Evolutionary conservation across 2,113 vertebrate species (phyloP).

Genomic region (Takifugu bimaculatus): DNA sequence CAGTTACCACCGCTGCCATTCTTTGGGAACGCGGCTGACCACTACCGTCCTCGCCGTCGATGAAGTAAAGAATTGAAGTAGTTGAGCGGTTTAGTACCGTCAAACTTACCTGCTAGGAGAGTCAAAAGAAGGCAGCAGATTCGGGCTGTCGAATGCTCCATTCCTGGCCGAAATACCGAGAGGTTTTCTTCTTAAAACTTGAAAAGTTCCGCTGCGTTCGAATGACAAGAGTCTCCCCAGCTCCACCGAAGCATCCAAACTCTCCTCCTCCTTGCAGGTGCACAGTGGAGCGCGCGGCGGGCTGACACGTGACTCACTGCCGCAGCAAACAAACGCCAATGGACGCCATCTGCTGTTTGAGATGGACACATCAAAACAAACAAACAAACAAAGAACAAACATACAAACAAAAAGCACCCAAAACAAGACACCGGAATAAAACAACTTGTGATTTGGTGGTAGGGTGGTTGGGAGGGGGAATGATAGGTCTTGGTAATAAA

Average conservation of each 20-base stretch:
- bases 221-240: slow-evolving; percentile 17
- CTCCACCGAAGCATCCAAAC: slow-evolving; percentile 59
- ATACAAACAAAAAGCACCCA: no score
- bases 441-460: no score
- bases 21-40: slow-evolving; percentile 7
- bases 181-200: slow-evolving; percentile 39
- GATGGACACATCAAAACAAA: not conserved
- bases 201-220: slow-evolving; percentile 43
- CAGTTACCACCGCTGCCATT: no score
- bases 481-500: no score
- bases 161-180: slow-evolving; percentile 38
- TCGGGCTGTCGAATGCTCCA: slow-evolving; percentile 43
- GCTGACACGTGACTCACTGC: slow-evolving; percentile 61
- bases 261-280: slow-evolving; percentile 71
- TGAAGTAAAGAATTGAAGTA: slow-evolving; percentile 27
- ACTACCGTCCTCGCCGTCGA: not conserved
- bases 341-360: slow-evolving; percentile 41
- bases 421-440: no score
- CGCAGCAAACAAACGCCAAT: fast-evolving
- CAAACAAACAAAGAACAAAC: no score
- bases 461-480: no score
- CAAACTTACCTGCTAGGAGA: slow-evolving; percentile 61
- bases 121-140: slow-evolving; percentile 31
- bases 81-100: not conserved
- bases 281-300: slow-evolving; percentile 59